Base-by-base conservation (phyloP, 1,140 invertebrate species). In the Proales similis region DNA sequence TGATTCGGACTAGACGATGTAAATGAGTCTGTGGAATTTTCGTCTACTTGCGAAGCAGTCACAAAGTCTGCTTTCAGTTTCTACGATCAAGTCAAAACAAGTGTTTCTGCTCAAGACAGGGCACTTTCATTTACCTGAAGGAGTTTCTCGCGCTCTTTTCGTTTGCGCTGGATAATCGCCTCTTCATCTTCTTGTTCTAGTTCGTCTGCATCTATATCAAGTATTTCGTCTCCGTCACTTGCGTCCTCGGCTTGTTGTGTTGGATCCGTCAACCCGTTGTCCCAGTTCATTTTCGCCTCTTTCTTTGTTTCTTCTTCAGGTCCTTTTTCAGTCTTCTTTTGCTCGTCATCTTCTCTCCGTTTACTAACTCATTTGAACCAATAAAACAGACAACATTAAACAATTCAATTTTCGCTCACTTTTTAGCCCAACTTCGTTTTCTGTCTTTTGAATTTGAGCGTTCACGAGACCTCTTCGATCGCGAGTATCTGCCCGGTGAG, bases 161-260 rank as follows among this genome's bases (percentile, higher is more conserved):
- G 81, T 67, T 88, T 79, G 69, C 83, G 82, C 72, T 93, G 87
- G 74, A 95, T 95, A 68, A 94, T 89, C 63, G 84, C 83, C 74
- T 94, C 88, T 72, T 93, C 90, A 72, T 92, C 88, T 74, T 93
- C 90, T 65, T 93, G 90, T 64, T 94, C 90, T 14, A 9, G 17
- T 42, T 57, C 51, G n/a, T n/a, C 42, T 88, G 86, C 49, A 67
- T 65, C 64, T 84, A 83, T 51, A 86, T 82, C n/a, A n/a, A n/a
- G n/a, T n/a, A n/a, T n/a, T n/a, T n/a, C n/a, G n/a, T n/a, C n/a
- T n/a, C n/a, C n/a, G n/a, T n/a, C n/a, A n/a, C n/a, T n/a, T n/a
- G n/a, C n/a, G n/a, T n/a, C n/a, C n/a, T n/a, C n/a, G n/a, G n/a
- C n/a, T n/a, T n/a, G n/a, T n/a, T n/a, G n/a, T n/a, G n/a, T n/a